phyloP scores from a whole-genome alignment of 2,888 invertebrate species.

The Apamea anceps region DNA sequence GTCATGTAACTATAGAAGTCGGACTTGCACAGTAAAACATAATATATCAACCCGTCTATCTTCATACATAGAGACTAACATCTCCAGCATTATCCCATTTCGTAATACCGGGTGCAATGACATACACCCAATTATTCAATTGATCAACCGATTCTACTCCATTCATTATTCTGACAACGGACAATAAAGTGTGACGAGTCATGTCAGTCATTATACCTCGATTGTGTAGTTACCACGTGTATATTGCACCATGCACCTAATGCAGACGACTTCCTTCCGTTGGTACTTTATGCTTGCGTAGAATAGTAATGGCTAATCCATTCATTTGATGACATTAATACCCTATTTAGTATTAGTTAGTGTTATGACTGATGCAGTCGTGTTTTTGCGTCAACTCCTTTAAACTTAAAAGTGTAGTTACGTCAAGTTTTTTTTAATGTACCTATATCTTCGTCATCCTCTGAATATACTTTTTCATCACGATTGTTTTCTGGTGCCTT shows the following conservation, averaged over 20 bases:
- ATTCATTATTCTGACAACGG: conserved; percentile 43
- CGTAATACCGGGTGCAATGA: conserved; percentile 34
- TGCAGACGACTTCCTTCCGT: conserved; percentile 57
- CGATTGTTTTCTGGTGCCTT: neutral
- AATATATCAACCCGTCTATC: neutral
- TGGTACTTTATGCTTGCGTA: neutral
- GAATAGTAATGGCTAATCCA: conserved; percentile 48
- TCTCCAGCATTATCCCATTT: neutral
- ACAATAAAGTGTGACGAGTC: conserved; percentile 27
- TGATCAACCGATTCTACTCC: conserved; percentile 27
- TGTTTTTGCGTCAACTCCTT: conserved; percentile 1
- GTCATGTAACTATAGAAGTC: neutral
- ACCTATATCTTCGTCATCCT: neutral
- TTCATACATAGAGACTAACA: neutral
- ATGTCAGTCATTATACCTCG: conserved; percentile 23
- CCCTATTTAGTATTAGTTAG: conserved; percentile 38
- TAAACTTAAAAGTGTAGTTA: neutral
- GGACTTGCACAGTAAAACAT: neutral
- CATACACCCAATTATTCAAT: conserved; percentile 47
- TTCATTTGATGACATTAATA: conserved; percentile 18
- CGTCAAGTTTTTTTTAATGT: neutral
- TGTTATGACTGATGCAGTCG: conserved; percentile 16
- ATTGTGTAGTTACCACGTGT: conserved; percentile 30
- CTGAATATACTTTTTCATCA: neutral
- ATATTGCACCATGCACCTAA: conserved; percentile 47